A percentile compares a stretch with the other conserved stretches of the same genome.
Conservation (phyloP, 1,140 invertebrate species). For the Contarinia nasturtii region DNA sequence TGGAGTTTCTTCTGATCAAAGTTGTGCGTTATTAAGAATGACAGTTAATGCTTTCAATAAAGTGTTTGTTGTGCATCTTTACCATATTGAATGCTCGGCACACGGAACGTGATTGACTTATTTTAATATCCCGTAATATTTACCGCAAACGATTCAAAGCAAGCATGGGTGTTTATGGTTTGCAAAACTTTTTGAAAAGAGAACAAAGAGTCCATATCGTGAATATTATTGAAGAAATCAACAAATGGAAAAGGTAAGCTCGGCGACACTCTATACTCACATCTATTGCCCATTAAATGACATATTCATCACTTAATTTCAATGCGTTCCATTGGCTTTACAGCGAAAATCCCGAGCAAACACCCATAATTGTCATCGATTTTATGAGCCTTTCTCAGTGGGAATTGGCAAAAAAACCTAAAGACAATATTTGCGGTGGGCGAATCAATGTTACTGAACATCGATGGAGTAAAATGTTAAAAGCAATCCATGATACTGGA, state of each 20-base stretch:
- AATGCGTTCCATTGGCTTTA: background rate
- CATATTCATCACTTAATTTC: background rate
- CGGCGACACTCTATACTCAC: too few species aligned
- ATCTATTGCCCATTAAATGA: too few species aligned
- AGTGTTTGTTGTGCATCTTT: too few species aligned
- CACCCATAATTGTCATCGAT: background rate
- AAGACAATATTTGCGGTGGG: background rate
- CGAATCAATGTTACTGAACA: background rate
- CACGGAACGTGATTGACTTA: too few species aligned
- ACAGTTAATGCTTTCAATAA: too few species aligned
- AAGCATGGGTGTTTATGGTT: background rate
- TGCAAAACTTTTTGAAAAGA: background rate
- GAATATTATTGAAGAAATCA: background rate
- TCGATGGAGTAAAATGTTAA: background rate
- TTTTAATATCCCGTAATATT: too few species aligned
- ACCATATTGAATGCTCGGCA: too few species aligned
- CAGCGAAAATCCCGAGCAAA: background rate
- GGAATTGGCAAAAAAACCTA: background rate
- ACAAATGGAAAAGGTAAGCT: conserved; percentile 1
- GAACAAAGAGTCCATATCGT: background rate
- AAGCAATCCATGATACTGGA: background rate
- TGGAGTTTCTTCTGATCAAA: too few species aligned
- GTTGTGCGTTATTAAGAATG: too few species aligned
- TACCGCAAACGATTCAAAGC: too few species aligned
- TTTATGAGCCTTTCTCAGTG: background rate